Percentiles rank a stretch among this genome's conserved stretches.
Evolutionary conservation across 1,140 invertebrate genomes (phyloP).

Genomic region (Pentalonia nigronervosa): DNA sequence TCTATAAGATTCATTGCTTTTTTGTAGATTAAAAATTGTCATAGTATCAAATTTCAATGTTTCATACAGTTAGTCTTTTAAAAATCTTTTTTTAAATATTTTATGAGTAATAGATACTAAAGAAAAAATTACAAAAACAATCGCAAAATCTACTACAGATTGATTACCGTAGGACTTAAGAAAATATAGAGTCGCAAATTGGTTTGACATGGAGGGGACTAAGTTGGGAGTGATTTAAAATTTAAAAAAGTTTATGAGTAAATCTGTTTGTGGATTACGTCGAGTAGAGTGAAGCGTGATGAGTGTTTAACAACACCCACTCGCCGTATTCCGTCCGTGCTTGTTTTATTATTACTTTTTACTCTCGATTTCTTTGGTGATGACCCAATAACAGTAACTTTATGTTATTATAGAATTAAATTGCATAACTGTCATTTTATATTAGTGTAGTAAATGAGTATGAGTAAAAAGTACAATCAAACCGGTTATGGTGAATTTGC

Average conservation of each 20-base stretch:
- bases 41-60: no score
- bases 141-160: not conserved
- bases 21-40: no score
- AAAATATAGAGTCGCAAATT: not conserved
- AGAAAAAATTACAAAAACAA: not conserved
- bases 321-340: not conserved
- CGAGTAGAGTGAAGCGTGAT: not conserved
- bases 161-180: not conserved
- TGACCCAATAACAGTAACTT: slow-evolving; percentile 25
- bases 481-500: slow-evolving; percentile 26
- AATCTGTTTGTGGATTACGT: no score
- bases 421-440: slow-evolving; percentile 34
- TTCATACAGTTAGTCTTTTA: no score
- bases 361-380: slow-evolving; percentile 13
- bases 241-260: not conserved
- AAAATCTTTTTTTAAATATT: not conserved
- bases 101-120: not conserved
- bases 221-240: not conserved
- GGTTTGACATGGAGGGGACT: not conserved
- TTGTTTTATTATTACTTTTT: not conserved
- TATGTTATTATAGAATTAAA: not conserved
- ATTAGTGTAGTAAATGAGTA: slow-evolving; percentile 16
- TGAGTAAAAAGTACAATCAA: slow-evolving; percentile 19
- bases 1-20: no score
- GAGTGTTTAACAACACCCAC: not conserved